Evolutionary conservation across 1,140 invertebrate genomes (phyloP), one percentile per base, ranked within the genome.

Genomic region (Drosophila miranda): DNA sequence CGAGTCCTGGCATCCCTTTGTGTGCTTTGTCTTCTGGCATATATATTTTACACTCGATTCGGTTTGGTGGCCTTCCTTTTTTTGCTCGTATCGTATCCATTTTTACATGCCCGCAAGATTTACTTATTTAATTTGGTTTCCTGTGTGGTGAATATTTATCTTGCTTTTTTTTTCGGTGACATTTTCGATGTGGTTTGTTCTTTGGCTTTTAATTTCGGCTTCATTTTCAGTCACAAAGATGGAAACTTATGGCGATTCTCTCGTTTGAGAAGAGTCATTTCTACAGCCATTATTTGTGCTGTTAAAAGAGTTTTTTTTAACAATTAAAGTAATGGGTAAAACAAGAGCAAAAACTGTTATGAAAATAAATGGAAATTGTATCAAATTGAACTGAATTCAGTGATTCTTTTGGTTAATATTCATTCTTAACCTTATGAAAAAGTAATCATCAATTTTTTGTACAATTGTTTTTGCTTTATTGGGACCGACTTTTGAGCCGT

Each of bases 41-140:
- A 64, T 38, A 59, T 14, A 43, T 54, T 51, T 68, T 56, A 48
- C 48, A 46, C 62, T 55, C n/a, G 43, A 41, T 68, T 68, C 64
- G 48, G 64, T 67, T 68, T 63, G 61, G 48, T 63, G 61, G 48
- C 28, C 48, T 49, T 38, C 6, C 16, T 51, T 44, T 54, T 48
- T 73, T 76, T 76, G 16, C 50, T 78, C 45, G 19, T 19, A 19
- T 19, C 16, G 38, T 52, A 63, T 58, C 46, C 43, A 56, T 38
- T 51, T 55, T 61, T 54, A 45, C 74, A 56, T 48, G 34, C 19
- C 77, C 75, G 21, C 70, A 79, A 79, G 70, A 78, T 79, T 79
- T 78, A 78, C 76, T 79, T 75, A 79, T 79, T 79, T 74, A 78
- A 78, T 78, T 78, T 74, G 55, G 44, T 68, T 26, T 51, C 44